phyloP scores from a whole-genome alignment of 2,113 vertebrate species.

The Nothocercus julius region DNA sequence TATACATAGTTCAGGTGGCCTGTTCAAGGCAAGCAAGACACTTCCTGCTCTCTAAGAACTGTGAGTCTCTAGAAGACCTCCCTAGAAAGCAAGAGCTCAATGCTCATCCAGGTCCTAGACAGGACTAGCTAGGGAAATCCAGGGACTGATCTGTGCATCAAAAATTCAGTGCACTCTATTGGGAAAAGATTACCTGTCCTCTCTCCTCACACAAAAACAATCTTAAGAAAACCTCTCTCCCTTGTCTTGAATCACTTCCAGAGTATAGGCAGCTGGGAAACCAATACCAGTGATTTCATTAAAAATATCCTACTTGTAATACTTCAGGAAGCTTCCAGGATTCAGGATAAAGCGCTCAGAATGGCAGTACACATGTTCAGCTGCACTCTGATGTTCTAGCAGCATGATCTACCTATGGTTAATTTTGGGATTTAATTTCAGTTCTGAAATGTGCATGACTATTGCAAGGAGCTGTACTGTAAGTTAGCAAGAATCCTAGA shows the following conservation, averaged over 20 bases:
- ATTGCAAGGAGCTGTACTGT: background rate
- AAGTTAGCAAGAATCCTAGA: background rate
- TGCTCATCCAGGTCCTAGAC: background rate
- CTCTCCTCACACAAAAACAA: background rate
- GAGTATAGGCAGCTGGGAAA: background rate
- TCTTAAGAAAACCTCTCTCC: rapidly evolving
- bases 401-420: background rate
- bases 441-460: background rate
- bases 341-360: background rate
- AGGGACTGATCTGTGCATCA: background rate
- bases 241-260: background rate
- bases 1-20: rapidly evolving
- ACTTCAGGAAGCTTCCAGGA: background rate
- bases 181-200: background rate
- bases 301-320: background rate
- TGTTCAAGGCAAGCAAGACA: background rate
- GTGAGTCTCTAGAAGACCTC: background rate
- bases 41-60: background rate
- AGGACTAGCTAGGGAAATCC: background rate
- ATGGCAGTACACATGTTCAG: background rate
- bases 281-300: background rate
- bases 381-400: background rate
- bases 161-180: rapidly evolving
- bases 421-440: background rate
- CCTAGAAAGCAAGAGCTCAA: background rate